Evolutionary conservation across 2,797 vertebrate genomes (phyloP).

Genomic region (Dendrocincla tyrannina): DNA sequence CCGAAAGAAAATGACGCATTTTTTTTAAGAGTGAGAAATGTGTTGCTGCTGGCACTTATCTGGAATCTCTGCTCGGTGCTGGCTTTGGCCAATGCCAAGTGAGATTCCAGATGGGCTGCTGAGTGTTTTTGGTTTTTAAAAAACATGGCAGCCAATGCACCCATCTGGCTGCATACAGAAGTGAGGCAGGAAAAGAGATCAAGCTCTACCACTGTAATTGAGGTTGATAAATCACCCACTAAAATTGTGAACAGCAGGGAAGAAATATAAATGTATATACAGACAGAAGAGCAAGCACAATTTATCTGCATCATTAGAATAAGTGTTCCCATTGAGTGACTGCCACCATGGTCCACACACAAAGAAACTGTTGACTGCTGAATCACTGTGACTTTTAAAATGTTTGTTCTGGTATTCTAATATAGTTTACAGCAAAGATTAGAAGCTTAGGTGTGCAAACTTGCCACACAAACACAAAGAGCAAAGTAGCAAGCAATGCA

Average conservation of each 20-base stretch:
- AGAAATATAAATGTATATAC: constrained; percentile 67
- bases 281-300: constrained; percentile 61
- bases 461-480: neutral
- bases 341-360: constrained; percentile 8
- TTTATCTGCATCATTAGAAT: constrained; percentile 69
- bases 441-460: neutral
- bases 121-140: constrained; percentile 72
- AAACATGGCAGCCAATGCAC: constrained; percentile 72
- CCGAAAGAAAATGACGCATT: neutral
- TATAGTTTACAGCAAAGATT: constrained; percentile 4
- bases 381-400: constrained; percentile 52
- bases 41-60: constrained; percentile 57
- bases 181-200: constrained; percentile 30
- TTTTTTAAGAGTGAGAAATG: neutral
- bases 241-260: constrained; percentile 60
- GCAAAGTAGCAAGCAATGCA: neutral
- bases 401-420: constrained; percentile 41
- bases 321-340: constrained; percentile 49
- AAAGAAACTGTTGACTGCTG: neutral
- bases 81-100: constrained; percentile 61
- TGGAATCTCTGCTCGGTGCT: constrained; percentile 53
- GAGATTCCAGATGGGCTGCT: constrained; percentile 71
- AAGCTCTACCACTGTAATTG: constrained; percentile 60
- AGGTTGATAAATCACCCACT: constrained; percentile 67
- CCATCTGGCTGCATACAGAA: constrained; percentile 70